Evolutionary conservation across 2,888 invertebrate species (phyloP).

Genomic region (Chymomyza caudatula): DNA sequence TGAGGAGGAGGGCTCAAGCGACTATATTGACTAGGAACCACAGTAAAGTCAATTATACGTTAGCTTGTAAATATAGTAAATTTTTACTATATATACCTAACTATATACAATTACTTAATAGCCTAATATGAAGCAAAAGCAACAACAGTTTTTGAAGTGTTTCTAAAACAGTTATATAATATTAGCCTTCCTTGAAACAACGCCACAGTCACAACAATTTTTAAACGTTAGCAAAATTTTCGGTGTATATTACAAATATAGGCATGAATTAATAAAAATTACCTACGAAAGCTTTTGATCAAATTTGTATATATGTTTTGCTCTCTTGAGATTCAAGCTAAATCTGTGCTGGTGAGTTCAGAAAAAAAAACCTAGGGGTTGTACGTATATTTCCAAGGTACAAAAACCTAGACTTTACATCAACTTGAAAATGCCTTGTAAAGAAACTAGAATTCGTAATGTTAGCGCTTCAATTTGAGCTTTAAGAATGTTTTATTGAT

Average conservation of each 20-base stretch:
- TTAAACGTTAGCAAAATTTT: slow-evolving; percentile 17
- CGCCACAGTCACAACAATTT: slow-evolving; percentile 45
- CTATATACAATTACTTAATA: slow-evolving; percentile 15
- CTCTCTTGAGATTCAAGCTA: background rate
- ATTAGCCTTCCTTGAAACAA: slow-evolving; percentile 14
- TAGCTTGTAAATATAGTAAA: slow-evolving; percentile 6
- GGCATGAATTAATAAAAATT: slow-evolving; percentile 19
- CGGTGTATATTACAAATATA: background rate
- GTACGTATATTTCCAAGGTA: too few species aligned
- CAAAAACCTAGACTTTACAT: too few species aligned
- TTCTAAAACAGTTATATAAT: background rate
- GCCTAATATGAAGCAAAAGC: slow-evolving; percentile 9
- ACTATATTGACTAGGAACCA: slow-evolving; percentile 74
- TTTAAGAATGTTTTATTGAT: slow-evolving; percentile 69
- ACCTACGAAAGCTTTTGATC: slow-evolving; percentile 42
- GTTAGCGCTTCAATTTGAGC: slow-evolving; percentile 40
- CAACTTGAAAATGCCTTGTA: background rate
- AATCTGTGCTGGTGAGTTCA: slow-evolving; percentile 1
- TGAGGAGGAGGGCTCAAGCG: slow-evolving; percentile 79
- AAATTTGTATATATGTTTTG: slow-evolving; percentile 14
- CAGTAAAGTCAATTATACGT: background rate
- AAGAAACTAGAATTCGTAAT: background rate
- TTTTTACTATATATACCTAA: slow-evolving; percentile 18
- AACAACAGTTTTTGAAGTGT: background rate
- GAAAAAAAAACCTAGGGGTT: too few species aligned